A percentile compares a stretch with the other conserved stretches of the same genome.
Evolutionary conservation across 2,888 invertebrate genomes (phyloP).

Genomic region (Philereme transversata): DNA sequence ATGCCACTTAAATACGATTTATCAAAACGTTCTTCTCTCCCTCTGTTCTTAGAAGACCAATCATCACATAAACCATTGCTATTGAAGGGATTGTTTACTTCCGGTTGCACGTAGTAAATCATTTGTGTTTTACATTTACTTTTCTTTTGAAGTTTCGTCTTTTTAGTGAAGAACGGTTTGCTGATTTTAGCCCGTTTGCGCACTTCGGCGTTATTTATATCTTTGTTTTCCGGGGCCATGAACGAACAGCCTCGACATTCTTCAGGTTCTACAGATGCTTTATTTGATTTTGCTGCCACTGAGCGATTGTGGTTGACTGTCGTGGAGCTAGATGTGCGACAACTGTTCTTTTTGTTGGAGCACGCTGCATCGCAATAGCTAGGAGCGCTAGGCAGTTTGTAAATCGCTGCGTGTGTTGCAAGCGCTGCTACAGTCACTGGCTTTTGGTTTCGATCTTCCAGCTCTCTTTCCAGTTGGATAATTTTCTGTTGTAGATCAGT

Average conservation of each 20-base stretch:
- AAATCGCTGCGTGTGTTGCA: constrained; percentile 19
- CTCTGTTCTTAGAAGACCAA: constrained; percentile 15
- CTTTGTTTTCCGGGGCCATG: constrained; percentile 5
- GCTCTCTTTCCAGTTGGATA: constrained; percentile 58
- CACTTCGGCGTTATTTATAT: constrained; percentile 22
- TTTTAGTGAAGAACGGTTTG: constrained; percentile 26
- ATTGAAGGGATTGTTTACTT: constrained; percentile 27
- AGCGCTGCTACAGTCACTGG: neutral
- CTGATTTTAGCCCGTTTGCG: constrained; percentile 6
- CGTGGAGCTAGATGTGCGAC: constrained; percentile 5
- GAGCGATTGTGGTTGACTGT: constrained; percentile 1
- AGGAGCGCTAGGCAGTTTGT: constrained; percentile 6
- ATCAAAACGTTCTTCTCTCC: constrained; percentile 24
- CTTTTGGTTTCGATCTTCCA: constrained; percentile 42
- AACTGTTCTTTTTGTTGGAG: no score
- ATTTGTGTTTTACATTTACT: constrained; percentile 29
- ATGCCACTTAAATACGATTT: constrained; percentile 51
- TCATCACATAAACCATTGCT: constrained; percentile 12
- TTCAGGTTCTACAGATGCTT: no score
- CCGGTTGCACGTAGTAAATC: constrained; percentile 32
- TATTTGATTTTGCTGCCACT: no score
- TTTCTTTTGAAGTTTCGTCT: constrained; percentile 23
- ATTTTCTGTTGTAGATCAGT: constrained; percentile 74
- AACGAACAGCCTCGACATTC: neutral
- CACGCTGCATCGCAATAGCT: constrained; percentile 11